A percentile compares a stretch with the other conserved stretches of the same genome.
Evolutionary conservation across 1,140 invertebrate genomes (phyloP).

Genomic region (Drosophila chauvacae): DNA sequence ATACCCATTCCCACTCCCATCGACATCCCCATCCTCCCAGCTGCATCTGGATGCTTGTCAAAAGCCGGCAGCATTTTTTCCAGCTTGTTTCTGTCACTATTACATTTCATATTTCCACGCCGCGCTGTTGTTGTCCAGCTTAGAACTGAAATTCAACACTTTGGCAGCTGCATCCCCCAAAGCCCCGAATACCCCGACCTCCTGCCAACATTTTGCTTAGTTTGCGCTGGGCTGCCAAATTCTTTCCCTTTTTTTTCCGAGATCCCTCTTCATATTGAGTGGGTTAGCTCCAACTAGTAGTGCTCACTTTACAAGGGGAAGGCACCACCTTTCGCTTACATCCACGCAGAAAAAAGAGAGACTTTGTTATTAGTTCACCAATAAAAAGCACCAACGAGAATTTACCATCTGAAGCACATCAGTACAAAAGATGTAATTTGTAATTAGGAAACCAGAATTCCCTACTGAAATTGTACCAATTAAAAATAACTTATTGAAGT

Average conservation of each 20-base stretch:
- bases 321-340: neutral
- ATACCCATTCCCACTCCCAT: neutral
- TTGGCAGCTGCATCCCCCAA: constrained; percentile 5
- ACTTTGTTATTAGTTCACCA: no score
- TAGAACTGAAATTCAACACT: constrained; percentile 31
- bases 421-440: no score
- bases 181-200: neutral
- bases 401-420: no score
- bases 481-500: no score
- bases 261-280: constrained; percentile 14
- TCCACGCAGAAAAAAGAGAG: neutral
- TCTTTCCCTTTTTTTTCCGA: neutral
- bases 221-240: constrained; percentile 3
- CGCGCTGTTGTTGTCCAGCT: constrained; percentile 25
- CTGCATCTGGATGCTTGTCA: constrained; percentile 61
- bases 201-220: constrained; percentile 14
- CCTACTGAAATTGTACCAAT: no score
- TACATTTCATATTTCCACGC: constrained; percentile 77
- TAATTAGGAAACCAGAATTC: no score
- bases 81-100: constrained; percentile 77
- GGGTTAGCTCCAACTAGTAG: constrained; percentile 9
- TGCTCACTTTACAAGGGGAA: neutral
- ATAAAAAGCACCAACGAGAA: neutral
- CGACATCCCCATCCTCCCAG: neutral
- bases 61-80: constrained; percentile 63